A percentile compares a stretch with the other conserved stretches of the same genome.
Evolutionary conservation across 2,113 vertebrate genomes (phyloP).

Genomic region (Cyrtonyx montezumae): DNA sequence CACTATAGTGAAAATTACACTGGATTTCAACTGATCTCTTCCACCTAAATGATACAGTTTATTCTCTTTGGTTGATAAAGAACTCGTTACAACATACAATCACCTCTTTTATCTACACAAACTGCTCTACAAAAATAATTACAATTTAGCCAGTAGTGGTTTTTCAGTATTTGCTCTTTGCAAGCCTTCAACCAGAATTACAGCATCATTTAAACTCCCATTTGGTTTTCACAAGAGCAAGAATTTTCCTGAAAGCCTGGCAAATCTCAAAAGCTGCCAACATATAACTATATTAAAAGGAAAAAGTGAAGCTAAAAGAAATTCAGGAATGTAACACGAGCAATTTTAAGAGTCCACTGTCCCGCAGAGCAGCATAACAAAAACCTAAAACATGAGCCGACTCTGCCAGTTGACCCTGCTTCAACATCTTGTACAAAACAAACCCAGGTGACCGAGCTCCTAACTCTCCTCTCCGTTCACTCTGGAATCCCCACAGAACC

Average conservation of each 20-base stretch:
- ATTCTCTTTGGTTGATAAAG: background rate
- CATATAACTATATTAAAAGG: background rate
- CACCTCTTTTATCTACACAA: background rate
- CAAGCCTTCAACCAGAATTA: background rate
- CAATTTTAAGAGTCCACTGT: background rate
- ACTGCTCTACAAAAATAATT: background rate
- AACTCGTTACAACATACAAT: no score
- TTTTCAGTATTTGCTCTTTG: background rate
- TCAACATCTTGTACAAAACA: background rate
- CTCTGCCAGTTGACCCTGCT: background rate
- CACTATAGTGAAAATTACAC: background rate
- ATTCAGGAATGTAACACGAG: background rate
- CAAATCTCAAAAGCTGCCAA: background rate
- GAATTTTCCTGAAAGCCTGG: background rate
- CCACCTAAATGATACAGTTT: background rate
- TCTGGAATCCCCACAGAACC: background rate
- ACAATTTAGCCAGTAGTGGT: background rate
- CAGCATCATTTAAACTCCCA: background rate
- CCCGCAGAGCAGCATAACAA: background rate
- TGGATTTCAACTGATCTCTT: background rate
- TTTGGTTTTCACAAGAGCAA: no score
- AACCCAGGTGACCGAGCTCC: background rate
- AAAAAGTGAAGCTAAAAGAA: background rate
- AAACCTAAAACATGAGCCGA: background rate
- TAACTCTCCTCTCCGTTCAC: background rate